Base-by-base conservation (phyloP, 2,888 invertebrate species). In the Cenopis cana region DNA sequence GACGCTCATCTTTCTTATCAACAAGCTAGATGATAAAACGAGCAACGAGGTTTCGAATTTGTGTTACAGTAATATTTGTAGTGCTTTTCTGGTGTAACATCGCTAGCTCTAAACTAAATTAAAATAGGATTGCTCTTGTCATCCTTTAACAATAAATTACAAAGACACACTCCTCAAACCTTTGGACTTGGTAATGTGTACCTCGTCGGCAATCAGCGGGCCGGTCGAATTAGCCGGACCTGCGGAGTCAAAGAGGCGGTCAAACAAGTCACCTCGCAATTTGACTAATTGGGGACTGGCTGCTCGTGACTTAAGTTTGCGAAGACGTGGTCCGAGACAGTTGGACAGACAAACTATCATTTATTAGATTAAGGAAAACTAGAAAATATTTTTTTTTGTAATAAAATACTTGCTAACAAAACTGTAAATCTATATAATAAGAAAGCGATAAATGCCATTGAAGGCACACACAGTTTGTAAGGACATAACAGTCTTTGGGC, bases 171-270 rank as follows among this genome's bases (percentile, higher is more conserved):
- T 29, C 29, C 6, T 24, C 17, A 24, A 33, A 49, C 17, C 60
- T 29, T 59, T 41, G 10, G 33, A 33, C 33, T 5, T n/a, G 20
- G 11, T 46, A 24, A 49, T 60, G 46, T 49, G 46, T 61, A 24
- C 18, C 29, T 60, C 36, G 49, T 14, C 50, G 57, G 68, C 60
- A 64, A 69, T 69, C 62, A 56, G 69, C 33, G 56, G 17, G 20
- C 36, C 62, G 69, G 56, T 9, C 33, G 17, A 68, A 29, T 54
- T 33, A 62, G 62, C 68, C 36, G 50, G 62, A 64, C 62, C 62
- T 56, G 74, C 68, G 66, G 77, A 86, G 82, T 86, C 83, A 84
- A 85, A 85, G 85, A 85, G 82, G 85, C 59, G 29, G 64, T 52
- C 64, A 69, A 69, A 62, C 69, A 69, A 68, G 69, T 61, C 61